phyloP scores from a whole-genome alignment of 2,113 vertebrate genomes.

The Pangasianodon gigas region DNA sequence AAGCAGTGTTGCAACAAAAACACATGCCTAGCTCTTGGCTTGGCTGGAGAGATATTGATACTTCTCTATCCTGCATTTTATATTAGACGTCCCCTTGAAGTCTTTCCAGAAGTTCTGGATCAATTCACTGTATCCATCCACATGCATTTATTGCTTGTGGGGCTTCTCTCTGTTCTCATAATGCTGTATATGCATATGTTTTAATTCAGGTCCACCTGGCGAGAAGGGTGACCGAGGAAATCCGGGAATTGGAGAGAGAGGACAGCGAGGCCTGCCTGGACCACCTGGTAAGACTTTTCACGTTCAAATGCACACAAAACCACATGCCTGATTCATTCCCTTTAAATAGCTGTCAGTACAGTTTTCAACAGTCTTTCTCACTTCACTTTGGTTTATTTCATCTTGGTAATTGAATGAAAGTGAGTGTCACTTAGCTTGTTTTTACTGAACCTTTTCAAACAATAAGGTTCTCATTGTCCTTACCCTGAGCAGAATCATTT shows the following conservation, averaged over 20 bases:
- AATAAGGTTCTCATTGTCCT: background rate
- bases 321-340: background rate
- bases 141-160: background rate
- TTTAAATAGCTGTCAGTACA: slow-evolving; percentile 22
- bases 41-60: background rate
- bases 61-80: slow-evolving; percentile 8
- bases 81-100: background rate
- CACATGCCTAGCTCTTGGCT: background rate
- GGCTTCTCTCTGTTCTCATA: background rate
- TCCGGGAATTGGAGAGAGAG: slow-evolving; percentile 81
- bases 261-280: slow-evolving; percentile 82
- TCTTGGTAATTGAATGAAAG: background rate
- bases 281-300: slow-evolving; percentile 77
- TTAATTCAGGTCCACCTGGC: slow-evolving; percentile 80
- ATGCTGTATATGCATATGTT: slow-evolving; percentile 18
- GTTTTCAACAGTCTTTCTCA: background rate
- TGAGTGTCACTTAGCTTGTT: background rate
- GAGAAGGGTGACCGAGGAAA: slow-evolving; percentile 90
- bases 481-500: background rate
- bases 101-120: background rate
- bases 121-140: background rate
- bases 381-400: background rate
- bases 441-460: background rate
- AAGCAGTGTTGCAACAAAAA: background rate
- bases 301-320: background rate